Percentiles rank a stretch among this genome's conserved stretches.
These are phyloP conservation scores for Axis porcinus DNA, from an alignment of 2,113 vertebrate genomes.

Conservation along the genomic window DNA sequence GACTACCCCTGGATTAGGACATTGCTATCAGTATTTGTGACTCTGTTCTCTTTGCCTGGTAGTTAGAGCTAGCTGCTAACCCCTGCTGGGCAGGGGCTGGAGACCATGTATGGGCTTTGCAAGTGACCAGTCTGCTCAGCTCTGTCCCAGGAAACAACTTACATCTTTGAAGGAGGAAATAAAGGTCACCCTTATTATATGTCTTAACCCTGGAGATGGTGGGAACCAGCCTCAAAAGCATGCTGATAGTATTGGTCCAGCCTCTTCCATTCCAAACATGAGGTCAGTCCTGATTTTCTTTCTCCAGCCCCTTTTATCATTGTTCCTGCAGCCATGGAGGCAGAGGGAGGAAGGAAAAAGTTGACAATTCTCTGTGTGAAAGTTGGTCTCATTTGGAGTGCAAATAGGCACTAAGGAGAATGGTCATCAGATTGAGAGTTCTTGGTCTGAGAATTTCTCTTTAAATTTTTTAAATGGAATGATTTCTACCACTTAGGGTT, in stretches of 20 bases:
- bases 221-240: background rate
- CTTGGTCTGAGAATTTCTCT: background rate
- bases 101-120: rapidly evolving
- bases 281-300: background rate
- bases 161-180: background rate
- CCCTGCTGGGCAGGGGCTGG: background rate
- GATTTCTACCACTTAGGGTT: background rate
- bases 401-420: background rate
- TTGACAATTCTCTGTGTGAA: background rate
- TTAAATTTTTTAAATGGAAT: background rate
- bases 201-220: background rate
- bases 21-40: background rate
- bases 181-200: background rate
- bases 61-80: background rate
- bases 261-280: background rate
- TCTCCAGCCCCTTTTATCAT: background rate
- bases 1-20: background rate
- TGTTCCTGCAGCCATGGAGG: background rate
- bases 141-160: background rate
- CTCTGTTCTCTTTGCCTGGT: background rate
- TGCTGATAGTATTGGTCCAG: background rate
- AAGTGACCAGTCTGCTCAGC: background rate
- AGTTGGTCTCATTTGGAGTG: background rate
- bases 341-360: background rate
- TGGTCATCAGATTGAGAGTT: background rate